Base-by-base conservation (phyloP, 2,797 vertebrate species). In the Silurus lanzhouensis region DNA sequence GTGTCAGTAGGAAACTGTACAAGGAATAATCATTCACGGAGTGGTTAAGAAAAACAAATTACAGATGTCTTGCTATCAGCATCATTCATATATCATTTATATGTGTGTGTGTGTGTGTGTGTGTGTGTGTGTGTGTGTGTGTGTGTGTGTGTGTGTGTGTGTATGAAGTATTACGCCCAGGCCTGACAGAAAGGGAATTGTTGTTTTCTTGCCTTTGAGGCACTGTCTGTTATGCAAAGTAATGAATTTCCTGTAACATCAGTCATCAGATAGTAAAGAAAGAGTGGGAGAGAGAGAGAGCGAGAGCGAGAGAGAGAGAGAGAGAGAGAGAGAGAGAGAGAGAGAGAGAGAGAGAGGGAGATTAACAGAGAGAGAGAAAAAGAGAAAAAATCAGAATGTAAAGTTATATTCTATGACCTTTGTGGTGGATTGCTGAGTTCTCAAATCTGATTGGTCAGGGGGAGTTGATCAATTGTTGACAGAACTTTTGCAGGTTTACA, bases 221-320 rank as follows among this genome's bases (percentile, higher is more conserved):
- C 12, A 64, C 48, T 58, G 14, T 31, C 6, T 46, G 9, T 38
- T 75, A 74, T 74, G 68, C 70, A 68, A 31, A 31, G 31, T 75
- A 81, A 85, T 68, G 31, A 22, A 85, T 82, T 76, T 68, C 79
- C 71, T 82, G 22, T 27, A 46, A 31, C 80, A 82, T 76, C 79
- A 64, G 48, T 81, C 77, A n/a, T 52, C 46, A 74, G 20, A 58
- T 15, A 31, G 8, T 9, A 31, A 22, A 79, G 6, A 38, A 44
- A 55, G 48, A 60, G 58, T 14, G 15, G 17, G 14, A 5, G 58
- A 15, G 2, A 15, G 48, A 61, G 17, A 31, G 38, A 79, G 6
- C 22, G 60, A 55, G 48, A 60, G 13, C 20, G 15, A 19, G 58
- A 15, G 58, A 15, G 58, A 15, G 38, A 61, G 58, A 61, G 19